Percentiles rank a stretch among this genome's conserved stretches.
Evolutionary conservation across 2,797 vertebrate species (phyloP).

Genomic region (Graptemys geographica): DNA sequence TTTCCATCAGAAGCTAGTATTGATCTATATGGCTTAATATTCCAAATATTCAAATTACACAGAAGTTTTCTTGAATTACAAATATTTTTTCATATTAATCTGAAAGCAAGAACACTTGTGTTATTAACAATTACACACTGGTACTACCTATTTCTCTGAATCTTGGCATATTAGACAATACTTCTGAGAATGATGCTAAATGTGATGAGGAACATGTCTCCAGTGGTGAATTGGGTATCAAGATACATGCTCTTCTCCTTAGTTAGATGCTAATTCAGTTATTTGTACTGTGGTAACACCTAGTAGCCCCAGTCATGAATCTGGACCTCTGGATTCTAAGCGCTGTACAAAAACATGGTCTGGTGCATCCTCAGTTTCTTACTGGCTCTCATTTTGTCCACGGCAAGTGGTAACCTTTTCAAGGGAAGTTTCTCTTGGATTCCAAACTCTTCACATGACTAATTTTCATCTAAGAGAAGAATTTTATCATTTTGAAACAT

Average conservation of each 20-base stretch:
- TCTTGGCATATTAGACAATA: neutral
- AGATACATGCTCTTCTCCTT: neutral
- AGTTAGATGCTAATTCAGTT: neutral
- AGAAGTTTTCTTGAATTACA: neutral
- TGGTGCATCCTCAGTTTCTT: neutral
- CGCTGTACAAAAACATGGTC: neutral
- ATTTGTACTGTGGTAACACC: neutral
- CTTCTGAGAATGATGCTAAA: neutral
- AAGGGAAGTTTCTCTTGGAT: neutral
- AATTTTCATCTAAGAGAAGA: neutral
- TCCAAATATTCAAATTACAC: neutral
- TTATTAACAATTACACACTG: neutral
- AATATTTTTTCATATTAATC: neutral
- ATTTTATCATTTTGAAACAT: neutral
- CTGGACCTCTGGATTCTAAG: neutral
- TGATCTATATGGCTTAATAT: neutral
- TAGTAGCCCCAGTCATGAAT: neutral
- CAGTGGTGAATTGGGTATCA: neutral
- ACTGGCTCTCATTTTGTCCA: neutral
- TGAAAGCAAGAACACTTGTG: neutral
- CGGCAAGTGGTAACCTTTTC: neutral
- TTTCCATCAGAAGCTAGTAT: neutral
- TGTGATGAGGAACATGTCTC: neutral
- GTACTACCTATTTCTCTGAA: neutral
- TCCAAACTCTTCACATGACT: neutral